Base-by-base conservation (phyloP, 2,797 vertebrate genomes). In the Hydrocynus forskahlii region DNA sequence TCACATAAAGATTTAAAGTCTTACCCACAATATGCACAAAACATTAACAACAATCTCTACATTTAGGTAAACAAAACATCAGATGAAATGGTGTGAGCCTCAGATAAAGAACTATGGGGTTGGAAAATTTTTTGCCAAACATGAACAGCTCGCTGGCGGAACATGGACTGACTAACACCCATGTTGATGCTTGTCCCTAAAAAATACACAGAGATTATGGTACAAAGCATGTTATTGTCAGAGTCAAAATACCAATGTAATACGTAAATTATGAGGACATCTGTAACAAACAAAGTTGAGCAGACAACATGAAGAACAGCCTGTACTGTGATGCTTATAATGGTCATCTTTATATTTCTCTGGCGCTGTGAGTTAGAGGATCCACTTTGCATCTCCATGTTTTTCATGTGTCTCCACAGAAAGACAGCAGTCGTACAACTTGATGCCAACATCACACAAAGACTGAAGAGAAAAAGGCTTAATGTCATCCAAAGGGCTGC, bases 271-370 rank as follows among this genome's bases (percentile, higher is more conserved):
- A 0, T 1, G 14, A 84, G 5, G 0, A n/a, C 2, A 0, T 25
- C 0, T 0, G 43, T 0, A 0, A 84, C 1, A 57, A 68, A 21
- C 55, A 69, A 85, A 8, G 12, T 0, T 1, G 2, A 7, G 16
- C 35, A 87, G 2, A 89, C 6, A 21, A 86, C 17, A 60, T 48
- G 25, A 88, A 73, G 23, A 16, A n/a, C 13, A 52, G 17, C 7
- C 73, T 75, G 73, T 63, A 25, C 19, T 21, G n/a, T 62, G n/a
- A 75, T 63, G 23, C 87, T 86, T 10, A 74, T 80, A 74, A 85
- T 35, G 59, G 85, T 81, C 78, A 89, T 76, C 75, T 83, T 86
- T 54, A 84, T 84, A 55, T 89, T 87, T 54, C 79, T 81, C 54
- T 66, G 67, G 52, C 80, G 66, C 21, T 8, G 75, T 0, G 52